phyloP scores from a whole-genome alignment of 2,888 invertebrate species.

The Pammene fasciana region DNA sequence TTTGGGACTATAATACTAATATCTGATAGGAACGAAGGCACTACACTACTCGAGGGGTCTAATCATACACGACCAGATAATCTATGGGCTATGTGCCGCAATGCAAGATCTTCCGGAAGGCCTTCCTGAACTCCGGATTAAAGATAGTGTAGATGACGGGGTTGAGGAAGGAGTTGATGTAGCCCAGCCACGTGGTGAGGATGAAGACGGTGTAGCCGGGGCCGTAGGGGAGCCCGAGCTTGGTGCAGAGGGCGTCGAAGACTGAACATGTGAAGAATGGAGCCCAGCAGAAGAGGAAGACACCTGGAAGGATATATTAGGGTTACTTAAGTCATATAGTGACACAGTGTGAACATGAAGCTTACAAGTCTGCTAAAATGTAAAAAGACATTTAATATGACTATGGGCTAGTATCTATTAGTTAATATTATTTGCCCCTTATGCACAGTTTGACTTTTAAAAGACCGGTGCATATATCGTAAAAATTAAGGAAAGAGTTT shows the following conservation, averaged over 20 bases:
- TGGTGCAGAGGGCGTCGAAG: conserved; percentile 97
- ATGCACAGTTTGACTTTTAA: too few relatives aligned
- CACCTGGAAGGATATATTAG: conserved; percentile 85
- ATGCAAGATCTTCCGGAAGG: conserved; percentile 95
- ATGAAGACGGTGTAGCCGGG: conserved; percentile 95
- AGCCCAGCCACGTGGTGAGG: conserved; percentile 98
- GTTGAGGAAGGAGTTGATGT: conserved; percentile 97
- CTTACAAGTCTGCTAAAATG: too few relatives aligned
- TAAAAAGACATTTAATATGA: too few relatives aligned
- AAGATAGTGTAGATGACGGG: conserved; percentile 97
- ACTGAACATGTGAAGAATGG: conserved; percentile 99
- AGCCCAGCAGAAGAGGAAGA: conserved; percentile 99
- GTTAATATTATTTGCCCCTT: too few relatives aligned
- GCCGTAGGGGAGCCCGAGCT: conserved; percentile 89
- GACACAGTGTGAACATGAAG: too few relatives aligned
- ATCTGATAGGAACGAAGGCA: conserved; percentile 15
- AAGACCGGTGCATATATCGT: too few relatives aligned
- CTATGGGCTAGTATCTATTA: too few relatives aligned
- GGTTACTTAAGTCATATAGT: not conserved
- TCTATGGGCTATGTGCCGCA: conserved; percentile 83
- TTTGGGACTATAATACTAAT: not conserved
- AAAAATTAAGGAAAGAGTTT: too few relatives aligned
- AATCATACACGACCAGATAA: conserved; percentile 66
- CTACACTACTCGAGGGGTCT: conserved; percentile 24
- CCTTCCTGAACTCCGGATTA: conserved; percentile 98